Evolutionary conservation across 2,113 vertebrate species (phyloP).

Genomic region (Steatornis caripensis): DNA sequence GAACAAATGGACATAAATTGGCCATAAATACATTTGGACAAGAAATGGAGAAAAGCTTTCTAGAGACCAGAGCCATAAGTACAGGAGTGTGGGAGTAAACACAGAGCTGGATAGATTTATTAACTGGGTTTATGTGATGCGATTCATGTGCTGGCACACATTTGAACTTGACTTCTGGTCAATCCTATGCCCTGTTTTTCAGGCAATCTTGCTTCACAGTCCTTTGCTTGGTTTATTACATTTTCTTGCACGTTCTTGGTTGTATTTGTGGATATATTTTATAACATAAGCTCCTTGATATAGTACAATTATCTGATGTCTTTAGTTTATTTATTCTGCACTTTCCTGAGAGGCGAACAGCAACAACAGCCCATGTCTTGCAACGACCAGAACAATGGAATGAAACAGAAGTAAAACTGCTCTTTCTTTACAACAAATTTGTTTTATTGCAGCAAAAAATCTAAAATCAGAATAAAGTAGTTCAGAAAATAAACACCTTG

Average conservation of each 20-base stretch:
- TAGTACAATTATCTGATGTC: background rate
- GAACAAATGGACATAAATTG: background rate
- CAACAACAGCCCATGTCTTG: background rate
- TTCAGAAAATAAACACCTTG: background rate
- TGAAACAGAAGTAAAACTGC: background rate
- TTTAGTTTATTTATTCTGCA: background rate
- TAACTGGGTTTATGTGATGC: background rate
- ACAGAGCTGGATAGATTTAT: background rate
- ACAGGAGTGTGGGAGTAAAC: background rate
- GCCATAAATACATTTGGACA: background rate
- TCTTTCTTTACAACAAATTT: background rate
- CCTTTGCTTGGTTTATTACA: background rate
- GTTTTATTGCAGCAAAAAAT: background rate
- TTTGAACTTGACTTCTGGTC: background rate
- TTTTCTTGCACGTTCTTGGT: background rate
- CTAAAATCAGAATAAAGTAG: background rate
- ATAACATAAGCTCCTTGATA: background rate
- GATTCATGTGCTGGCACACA: background rate
- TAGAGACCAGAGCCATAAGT: background rate
- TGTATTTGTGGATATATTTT: background rate
- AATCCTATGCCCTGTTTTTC: background rate
- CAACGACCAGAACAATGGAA: background rate
- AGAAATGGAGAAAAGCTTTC: background rate
- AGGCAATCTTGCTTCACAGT: background rate
- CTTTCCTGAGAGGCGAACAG: background rate